Conservation (phyloP, 2,797 vertebrate species). For the Thalassophryne amazonica region DNA sequence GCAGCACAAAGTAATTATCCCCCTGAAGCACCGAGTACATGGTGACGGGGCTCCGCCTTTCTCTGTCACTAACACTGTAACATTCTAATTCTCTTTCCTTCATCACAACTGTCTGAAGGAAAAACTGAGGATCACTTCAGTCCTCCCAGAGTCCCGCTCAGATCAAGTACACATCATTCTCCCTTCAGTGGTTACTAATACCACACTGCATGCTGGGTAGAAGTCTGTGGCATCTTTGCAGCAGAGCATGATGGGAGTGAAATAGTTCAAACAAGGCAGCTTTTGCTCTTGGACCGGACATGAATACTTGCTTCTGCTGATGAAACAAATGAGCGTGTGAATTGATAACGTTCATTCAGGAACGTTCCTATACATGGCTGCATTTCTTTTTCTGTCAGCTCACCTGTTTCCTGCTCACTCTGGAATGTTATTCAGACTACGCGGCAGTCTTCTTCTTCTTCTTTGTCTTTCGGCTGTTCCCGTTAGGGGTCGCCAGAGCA, state of each 20-base stretch:
- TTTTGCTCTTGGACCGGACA: too few species aligned
- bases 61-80: constrained; percentile 40
- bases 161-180: constrained; percentile 28
- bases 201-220: constrained; percentile 72
- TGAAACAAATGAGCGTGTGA: constrained; percentile 35
- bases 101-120: constrained; percentile 18
- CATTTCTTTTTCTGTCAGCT: too few species aligned
- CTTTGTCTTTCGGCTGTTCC: constrained; percentile 20
- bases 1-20: constrained; percentile 94
- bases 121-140: constrained; percentile 16
- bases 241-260: constrained; percentile 5
- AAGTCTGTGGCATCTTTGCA: constrained; percentile 14
- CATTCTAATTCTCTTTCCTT: constrained; percentile 35
- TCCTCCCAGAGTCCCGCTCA: constrained; percentile 9
- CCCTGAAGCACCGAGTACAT: constrained; percentile 76
- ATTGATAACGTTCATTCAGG: constrained; percentile 33
- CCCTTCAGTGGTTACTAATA: constrained; percentile 54
- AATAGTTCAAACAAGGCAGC: not conserved
- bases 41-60: constrained; percentile 86
- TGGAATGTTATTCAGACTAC: constrained; percentile 25
- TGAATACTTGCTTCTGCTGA: constrained; percentile 22
- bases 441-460: constrained; percentile 2
- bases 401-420: too few species aligned
- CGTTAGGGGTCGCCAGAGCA: too few species aligned
- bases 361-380: too few species aligned